Evolutionary conservation across 2,113 vertebrate species (phyloP).

Genomic region (Ranitomeya imitator): DNA sequence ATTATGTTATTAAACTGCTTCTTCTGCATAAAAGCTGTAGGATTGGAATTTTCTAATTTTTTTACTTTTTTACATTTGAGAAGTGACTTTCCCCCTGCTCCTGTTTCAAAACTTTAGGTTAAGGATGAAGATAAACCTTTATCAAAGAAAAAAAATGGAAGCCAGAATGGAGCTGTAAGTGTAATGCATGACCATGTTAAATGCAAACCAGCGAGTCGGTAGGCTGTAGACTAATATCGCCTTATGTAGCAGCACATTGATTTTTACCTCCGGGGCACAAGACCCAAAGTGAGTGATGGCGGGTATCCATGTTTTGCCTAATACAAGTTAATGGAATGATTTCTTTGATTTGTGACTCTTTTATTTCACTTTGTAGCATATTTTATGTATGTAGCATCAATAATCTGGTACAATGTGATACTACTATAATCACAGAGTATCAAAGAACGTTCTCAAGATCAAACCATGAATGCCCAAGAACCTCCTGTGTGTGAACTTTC

Average conservation of each 20-base stretch:
- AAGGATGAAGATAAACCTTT: conserved; percentile 77
- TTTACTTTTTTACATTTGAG: not conserved
- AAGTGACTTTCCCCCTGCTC: conserved; percentile 45
- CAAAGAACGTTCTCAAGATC: not conserved
- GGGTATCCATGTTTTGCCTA: too few species aligned
- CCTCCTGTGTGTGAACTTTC: not conserved
- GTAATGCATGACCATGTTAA: not conserved
- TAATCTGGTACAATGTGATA: not conserved
- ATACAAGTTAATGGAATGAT: not conserved
- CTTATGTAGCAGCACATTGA: not conserved
- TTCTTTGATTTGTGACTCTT: not conserved
- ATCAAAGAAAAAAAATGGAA: conserved; percentile 60
- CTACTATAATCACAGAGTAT: not conserved
- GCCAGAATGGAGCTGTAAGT: conserved; percentile 50
- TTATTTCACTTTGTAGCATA: not conserved
- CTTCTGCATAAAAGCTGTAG: not conserved
- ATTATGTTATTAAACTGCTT: not conserved
- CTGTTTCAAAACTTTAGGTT: conserved; percentile 69
- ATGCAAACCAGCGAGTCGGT: not conserved
- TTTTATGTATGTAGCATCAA: not conserved
- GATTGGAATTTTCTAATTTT: not conserved
- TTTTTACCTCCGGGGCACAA: not conserved
- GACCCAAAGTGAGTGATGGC: too few species aligned
- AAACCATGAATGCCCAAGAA: not conserved
- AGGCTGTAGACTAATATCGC: not conserved